Percentiles rank a stretch among this genome's conserved stretches.
phyloP scores from a whole-genome alignment of 2,888 invertebrate genomes.

The Rhabditophanes sp. region DNA sequence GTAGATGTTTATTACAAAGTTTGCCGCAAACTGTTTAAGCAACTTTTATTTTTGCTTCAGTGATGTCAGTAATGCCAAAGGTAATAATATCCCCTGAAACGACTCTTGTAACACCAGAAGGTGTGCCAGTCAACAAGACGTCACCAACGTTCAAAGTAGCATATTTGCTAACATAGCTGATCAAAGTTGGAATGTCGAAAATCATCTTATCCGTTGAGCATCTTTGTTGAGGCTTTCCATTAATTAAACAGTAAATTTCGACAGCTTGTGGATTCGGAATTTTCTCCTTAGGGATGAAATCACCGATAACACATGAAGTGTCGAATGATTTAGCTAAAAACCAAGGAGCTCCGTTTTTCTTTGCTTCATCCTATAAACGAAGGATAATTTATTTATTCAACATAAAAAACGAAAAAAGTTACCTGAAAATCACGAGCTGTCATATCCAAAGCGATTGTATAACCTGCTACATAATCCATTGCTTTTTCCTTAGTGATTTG shows the following conservation, averaged over 20 bases:
- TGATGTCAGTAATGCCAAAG: slow-evolving; percentile 26
- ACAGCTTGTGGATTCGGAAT: slow-evolving; percentile 53
- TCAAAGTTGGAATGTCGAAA: slow-evolving; percentile 54
- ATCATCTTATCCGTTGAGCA: slow-evolving; percentile 57
- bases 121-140: slow-evolving; percentile 57
- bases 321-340: slow-evolving; percentile 63
- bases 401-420: background rate
- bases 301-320: slow-evolving; percentile 60
- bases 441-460: slow-evolving; percentile 56
- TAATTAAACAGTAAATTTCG: slow-evolving; percentile 52
- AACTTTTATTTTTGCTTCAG: slow-evolving; percentile 14
- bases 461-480: slow-evolving; percentile 29
- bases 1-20: too few species aligned
- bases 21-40: too few species aligned
- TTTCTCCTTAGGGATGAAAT: slow-evolving; percentile 50
- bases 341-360: slow-evolving; percentile 58
- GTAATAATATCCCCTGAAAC: slow-evolving; percentile 31
- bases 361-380: slow-evolving; percentile 41
- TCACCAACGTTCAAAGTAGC: slow-evolving; percentile 60
- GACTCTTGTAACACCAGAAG: slow-evolving; percentile 24
- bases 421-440: slow-evolving; percentile 51
- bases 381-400: background rate
- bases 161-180: slow-evolving; percentile 55
- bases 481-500: slow-evolving; percentile 12
- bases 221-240: slow-evolving; percentile 30